Evolutionary conservation across 1,140 invertebrate genomes (phyloP).

Genomic region (Tachypleus tridentatus): DNA sequence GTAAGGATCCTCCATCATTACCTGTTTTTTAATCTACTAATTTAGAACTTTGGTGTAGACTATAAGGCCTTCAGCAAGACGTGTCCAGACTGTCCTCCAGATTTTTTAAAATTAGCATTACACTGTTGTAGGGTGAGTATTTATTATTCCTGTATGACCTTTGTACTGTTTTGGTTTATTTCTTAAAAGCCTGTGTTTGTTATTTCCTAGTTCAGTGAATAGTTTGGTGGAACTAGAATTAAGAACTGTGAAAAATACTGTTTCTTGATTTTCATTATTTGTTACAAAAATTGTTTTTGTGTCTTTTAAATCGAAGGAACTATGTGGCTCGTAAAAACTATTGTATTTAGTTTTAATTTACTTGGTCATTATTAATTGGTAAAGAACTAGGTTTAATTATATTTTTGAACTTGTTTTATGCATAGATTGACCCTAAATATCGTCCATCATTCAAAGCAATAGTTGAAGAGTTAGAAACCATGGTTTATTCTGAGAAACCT

Average conservation of each 20-base stretch:
- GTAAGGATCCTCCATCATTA: too few species aligned
- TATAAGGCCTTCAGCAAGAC: slow-evolving; percentile 82
- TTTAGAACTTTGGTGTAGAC: slow-evolving; percentile 83
- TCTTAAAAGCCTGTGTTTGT: background rate
- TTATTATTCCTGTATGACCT: background rate
- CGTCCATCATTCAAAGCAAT: slow-evolving; percentile 71
- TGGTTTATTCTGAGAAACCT: slow-evolving; percentile 29
- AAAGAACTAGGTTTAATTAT: background rate
- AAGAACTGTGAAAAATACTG: background rate
- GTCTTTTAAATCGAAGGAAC: background rate
- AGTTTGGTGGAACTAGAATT: background rate
- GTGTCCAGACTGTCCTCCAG: slow-evolving; percentile 70
- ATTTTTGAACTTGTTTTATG: slow-evolving; percentile 23
- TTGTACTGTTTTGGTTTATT: background rate
- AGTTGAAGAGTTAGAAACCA: slow-evolving; percentile 46
- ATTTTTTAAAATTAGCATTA: slow-evolving; percentile 80
- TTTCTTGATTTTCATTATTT: background rate
- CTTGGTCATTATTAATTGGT: background rate
- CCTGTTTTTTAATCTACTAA: too few species aligned
- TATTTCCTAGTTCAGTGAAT: background rate
- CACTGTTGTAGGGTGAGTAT: slow-evolving; percentile 76
- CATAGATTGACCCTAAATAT: slow-evolving; percentile 68
- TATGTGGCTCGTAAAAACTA: too few species aligned
- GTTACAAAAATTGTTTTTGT: slow-evolving; percentile 3
- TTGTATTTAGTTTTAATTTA: too few species aligned